phyloP scores from a whole-genome alignment of 2,888 invertebrate species.

The Mechanitis messenoides region DNA sequence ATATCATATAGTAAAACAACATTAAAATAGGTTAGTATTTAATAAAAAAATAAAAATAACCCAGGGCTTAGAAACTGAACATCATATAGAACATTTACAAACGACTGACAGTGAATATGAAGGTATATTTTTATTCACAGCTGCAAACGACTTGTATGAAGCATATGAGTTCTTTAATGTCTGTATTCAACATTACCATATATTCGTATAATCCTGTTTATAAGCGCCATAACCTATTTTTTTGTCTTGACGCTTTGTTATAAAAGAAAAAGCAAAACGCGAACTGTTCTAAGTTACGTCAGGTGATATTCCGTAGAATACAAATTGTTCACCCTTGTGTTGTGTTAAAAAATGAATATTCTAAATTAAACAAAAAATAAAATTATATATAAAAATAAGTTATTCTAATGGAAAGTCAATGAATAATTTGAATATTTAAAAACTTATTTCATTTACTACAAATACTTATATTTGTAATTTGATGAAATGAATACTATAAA shows the following conservation, averaged over 20 bases:
- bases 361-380: too few relatives aligned
- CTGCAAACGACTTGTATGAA: not conserved
- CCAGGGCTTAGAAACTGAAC: too few relatives aligned
- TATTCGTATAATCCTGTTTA: slow-evolving; percentile 5
- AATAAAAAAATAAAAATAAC: too few relatives aligned
- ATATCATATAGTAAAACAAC: too few relatives aligned
- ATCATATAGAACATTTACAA: not conserved
- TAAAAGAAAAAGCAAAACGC: too few relatives aligned
- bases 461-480: too few relatives aligned
- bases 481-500: too few relatives aligned
- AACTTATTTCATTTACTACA: not conserved
- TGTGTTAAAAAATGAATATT: too few relatives aligned
- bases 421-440: not conserved
- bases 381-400: too few relatives aligned
- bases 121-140: slow-evolving; percentile 3
- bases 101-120: not conserved
- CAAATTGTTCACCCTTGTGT: too few relatives aligned
- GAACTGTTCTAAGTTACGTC: too few relatives aligned
- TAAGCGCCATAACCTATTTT: slow-evolving; percentile 1
- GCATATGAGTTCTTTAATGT: slow-evolving; percentile 5
- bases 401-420: not conserved
- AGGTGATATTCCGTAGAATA: not conserved
- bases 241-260: not conserved
- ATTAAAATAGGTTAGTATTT: too few relatives aligned
- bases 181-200: slow-evolving; percentile 2